Evolutionary conservation across 2,888 invertebrate genomes (phyloP), one percentile per base, ranked within the genome.

Genomic region (Saturnia japonica): DNA sequence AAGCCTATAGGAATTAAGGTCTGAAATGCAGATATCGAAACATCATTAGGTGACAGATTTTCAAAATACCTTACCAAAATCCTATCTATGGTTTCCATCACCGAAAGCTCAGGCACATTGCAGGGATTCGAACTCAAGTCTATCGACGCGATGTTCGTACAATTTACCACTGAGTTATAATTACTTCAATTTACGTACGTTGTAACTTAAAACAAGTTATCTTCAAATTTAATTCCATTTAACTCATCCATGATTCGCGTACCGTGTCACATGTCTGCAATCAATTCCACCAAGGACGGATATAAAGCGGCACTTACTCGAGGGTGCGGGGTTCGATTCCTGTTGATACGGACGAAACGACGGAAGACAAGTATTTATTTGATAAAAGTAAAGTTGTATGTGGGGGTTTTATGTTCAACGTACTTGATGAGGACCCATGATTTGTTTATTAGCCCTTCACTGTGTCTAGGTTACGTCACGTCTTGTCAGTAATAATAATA

Each of bases 171-270:
- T n/a, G n/a, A n/a, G n/a, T n/a, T n/a, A n/a, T n/a, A n/a, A n/a
- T n/a, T n/a, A n/a, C n/a, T n/a, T n/a, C n/a, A n/a, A n/a, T n/a
- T n/a, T n/a, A 51, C 47, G 16, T 16, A 51, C 19, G 16, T n/a
- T n/a, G 12, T 54, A 54, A 54, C 22, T 22, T 54, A 54, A 54
- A 54, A 54, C 9, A 22, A 22, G 2, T 22, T 66, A 40, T 25
- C 4, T 78, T 80, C 82, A 82, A 82, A 80, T 14, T 40, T 34
- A 40, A n/a, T 66, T 67, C 14, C 25, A n/a, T 67, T 28, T 43
- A 42, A 42, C 40, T 40, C 34, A 42, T 28, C 47, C n/a, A n/a
- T 40, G 25, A 45, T 47, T 68, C 22, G 16, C 11, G 45, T 68
- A 40, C 64, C 47, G 68, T 14, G 68, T 47, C 67, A 67, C 40